Conservation (phyloP, 2,797 vertebrate species). For the Trematomus bernacchii region DNA sequence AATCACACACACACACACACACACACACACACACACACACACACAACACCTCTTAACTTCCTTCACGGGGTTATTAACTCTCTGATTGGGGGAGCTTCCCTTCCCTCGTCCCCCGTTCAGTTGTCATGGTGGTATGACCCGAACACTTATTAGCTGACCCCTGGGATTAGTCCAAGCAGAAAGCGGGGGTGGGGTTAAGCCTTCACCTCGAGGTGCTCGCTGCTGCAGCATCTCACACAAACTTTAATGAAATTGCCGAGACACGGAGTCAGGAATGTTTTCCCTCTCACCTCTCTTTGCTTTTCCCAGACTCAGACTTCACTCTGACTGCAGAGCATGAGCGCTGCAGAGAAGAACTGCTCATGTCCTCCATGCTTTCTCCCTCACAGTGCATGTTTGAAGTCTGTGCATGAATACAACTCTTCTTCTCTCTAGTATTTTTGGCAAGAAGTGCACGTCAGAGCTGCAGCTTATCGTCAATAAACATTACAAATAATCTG, state of each 20-base stretch:
- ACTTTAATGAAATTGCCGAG: conserved; percentile 94
- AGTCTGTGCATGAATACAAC: no score
- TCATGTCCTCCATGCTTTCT: no score
- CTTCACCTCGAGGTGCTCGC: conserved; percentile 74
- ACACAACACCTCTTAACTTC: conserved; percentile 69
- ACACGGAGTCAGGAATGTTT: conserved; percentile 92
- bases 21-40: conserved; percentile 31
- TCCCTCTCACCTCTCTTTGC: conserved; percentile 67
- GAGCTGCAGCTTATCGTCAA: no score
- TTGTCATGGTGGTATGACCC: conserved; percentile 85
- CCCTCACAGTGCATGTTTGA: no score
- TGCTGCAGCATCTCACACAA: conserved; percentile 75
- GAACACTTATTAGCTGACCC: conserved; percentile 84
- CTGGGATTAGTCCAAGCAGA: conserved; percentile 78
- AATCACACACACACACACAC: conserved; percentile 9
- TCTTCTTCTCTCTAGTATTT: no score
- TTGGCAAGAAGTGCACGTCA: no score
- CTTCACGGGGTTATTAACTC: conserved; percentile 77
- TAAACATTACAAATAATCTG: no score
- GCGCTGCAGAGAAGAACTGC: no score
- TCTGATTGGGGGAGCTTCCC: conserved; percentile 65
- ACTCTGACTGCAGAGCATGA: no score
- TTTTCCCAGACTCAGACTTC: conserved; percentile 74
- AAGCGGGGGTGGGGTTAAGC: conserved; percentile 68
- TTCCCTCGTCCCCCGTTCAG: conserved; percentile 48